phyloP scores from a whole-genome alignment of 2,113 vertebrate genomes.

The Macaca mulatta region DNA sequence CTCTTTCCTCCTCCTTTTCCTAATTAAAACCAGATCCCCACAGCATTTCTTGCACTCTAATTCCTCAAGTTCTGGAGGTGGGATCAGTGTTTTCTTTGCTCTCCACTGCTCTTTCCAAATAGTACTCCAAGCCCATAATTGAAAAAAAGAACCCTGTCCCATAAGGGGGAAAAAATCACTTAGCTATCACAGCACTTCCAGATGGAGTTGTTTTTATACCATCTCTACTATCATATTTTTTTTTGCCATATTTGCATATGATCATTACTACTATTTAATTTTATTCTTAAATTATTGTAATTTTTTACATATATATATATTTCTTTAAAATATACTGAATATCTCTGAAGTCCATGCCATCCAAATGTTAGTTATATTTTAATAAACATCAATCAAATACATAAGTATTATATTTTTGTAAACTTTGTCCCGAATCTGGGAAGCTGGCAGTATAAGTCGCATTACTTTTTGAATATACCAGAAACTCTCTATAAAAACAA shows the following conservation, averaged over 20 bases:
- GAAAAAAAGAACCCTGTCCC: not conserved
- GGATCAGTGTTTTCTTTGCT: not conserved
- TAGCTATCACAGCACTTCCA: not conserved
- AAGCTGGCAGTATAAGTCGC: not conserved
- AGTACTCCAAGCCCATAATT: not conserved
- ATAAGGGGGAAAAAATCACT: not conserved
- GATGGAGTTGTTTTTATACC: not conserved
- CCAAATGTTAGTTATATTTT: not conserved
- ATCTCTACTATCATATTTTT: not conserved
- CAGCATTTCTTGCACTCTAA: not conserved
- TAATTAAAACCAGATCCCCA: not conserved
- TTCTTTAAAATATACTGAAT: not conserved
- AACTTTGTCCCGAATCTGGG: not conserved
- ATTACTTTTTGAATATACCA: not conserved
- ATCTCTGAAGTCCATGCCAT: not conserved
- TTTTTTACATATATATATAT: conserved; percentile 10
- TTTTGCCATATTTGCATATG: not conserved
- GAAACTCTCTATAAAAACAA: not conserved
- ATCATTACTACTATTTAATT: not conserved
- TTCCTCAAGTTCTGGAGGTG: not conserved
- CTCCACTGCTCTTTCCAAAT: not conserved
- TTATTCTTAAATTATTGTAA: conserved; percentile 6
- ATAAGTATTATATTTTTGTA: not conserved
- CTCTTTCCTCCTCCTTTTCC: not conserved
- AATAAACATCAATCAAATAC: not conserved